A percentile compares a stretch with the other conserved stretches of the same genome.
Conservation (phyloP, 35 echinoderm and acorn worm species). For the Patiria miniata region DNA sequence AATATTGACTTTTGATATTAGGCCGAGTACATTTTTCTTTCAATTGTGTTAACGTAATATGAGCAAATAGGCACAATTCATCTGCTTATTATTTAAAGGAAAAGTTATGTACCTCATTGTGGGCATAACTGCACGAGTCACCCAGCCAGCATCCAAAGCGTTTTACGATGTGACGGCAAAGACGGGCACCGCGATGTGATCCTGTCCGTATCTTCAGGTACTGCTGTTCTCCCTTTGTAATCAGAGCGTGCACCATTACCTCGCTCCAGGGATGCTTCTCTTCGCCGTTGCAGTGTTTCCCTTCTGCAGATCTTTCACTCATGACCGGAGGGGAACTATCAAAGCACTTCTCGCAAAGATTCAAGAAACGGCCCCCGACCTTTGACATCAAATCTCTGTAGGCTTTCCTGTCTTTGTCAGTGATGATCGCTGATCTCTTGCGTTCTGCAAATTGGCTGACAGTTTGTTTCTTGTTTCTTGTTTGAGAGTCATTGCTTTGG, state of each 20-base stretch:
- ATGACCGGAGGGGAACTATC: background rate
- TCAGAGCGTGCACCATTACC: background rate
- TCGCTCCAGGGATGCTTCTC: background rate
- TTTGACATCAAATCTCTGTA: background rate
- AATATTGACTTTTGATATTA: too few species aligned
- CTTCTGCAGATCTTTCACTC: background rate
- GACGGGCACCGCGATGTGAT: background rate
- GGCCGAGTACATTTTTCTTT: too few species aligned
- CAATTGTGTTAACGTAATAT: too few species aligned
- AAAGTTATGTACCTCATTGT: background rate
- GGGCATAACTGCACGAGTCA: background rate
- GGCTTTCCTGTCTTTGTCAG: background rate
- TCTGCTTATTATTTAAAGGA: background rate
- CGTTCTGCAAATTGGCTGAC: background rate
- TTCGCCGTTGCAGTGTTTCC: background rate
- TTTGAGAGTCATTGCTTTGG: too few species aligned
- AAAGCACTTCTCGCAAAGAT: background rate
- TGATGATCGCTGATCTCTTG: background rate
- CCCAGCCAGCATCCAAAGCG: background rate
- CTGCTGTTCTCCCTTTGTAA: background rate
- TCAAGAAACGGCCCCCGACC: background rate
- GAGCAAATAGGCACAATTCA: background rate
- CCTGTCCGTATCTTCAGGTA: background rate
- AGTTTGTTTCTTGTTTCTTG: too few species aligned
- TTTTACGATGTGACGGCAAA: background rate